Conservation (phyloP, 1,140 invertebrate genomes). For the Homarus americanus region DNA sequence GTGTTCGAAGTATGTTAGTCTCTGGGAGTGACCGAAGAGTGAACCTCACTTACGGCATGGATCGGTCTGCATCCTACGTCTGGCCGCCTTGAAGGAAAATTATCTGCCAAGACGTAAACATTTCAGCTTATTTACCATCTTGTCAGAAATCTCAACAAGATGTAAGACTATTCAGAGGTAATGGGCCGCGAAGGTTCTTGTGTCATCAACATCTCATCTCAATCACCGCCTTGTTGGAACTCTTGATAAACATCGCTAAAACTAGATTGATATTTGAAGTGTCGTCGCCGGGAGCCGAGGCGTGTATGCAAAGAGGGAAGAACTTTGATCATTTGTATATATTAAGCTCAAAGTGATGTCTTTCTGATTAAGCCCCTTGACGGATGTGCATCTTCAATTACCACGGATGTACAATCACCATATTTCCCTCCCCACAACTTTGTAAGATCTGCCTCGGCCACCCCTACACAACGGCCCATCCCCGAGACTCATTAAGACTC, state of each 20-base stretch:
- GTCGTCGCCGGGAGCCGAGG: neutral
- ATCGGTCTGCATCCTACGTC: no score
- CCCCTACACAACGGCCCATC: neutral
- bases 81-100: no score
- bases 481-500: neutral
- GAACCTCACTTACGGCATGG: no score
- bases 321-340: slow-evolving; percentile 17
- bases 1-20: no score
- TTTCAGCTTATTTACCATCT: no score
- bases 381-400: slow-evolving; percentile 33
- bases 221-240: neutral
- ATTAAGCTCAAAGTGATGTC: slow-evolving; percentile 37
- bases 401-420: neutral
- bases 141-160: neutral
- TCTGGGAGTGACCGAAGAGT: no score
- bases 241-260: neutral
- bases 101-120: no score
- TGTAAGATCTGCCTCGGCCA: neutral
- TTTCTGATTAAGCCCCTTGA: slow-evolving; percentile 22
- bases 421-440: neutral
- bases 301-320: neutral
- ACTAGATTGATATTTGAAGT: neutral
- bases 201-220: neutral
- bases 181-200: no score
- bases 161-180: no score